A percentile compares a stretch with the other conserved stretches of the same genome.
These are phyloP conservation scores for Calosoma granatense DNA, from an alignment of 1,140 invertebrate species.

Conservation along the genomic window DNA sequence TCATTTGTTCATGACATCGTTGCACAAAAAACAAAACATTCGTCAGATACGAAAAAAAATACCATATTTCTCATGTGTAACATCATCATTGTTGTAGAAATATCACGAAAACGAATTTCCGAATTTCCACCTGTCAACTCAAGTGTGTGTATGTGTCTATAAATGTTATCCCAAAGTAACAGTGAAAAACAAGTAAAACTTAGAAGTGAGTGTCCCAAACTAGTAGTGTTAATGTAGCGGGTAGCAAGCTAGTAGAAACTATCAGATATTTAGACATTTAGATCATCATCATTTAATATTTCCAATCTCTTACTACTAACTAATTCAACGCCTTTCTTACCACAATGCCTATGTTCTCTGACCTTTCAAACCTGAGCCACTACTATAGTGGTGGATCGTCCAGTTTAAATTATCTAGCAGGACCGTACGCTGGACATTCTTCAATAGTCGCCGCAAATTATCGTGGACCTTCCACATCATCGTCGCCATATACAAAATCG, in stretches of 20 bases:
- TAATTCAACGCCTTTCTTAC: no score
- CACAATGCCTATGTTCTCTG: slow-evolving; percentile 47
- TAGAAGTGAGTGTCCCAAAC: not conserved
- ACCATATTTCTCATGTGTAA: no score
- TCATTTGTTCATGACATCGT: no score
- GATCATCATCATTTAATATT: no score
- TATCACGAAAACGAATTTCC: no score
- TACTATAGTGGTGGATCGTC: slow-evolving; percentile 39
- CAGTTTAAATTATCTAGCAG: slow-evolving; percentile 32
- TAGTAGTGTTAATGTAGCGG: not conserved
- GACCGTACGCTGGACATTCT: slow-evolving; percentile 46
- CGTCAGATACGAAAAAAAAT: no score
- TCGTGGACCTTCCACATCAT: slow-evolving; percentile 23
- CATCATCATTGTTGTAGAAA: no score
- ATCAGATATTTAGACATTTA: no score
- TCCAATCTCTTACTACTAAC: no score
- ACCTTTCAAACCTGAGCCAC: slow-evolving; percentile 40
- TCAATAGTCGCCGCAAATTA: slow-evolving; percentile 38
- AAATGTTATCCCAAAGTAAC: not conserved
- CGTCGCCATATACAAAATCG: slow-evolving; percentile 25
- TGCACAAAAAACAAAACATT: no score
- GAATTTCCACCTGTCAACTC: no score
- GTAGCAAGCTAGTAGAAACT: not conserved
- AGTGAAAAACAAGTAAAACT: not conserved
- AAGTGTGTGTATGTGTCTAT: no score